phyloP scores from a whole-genome alignment of 2,888 invertebrate genomes.

The Drosophila fulvimacula region DNA sequence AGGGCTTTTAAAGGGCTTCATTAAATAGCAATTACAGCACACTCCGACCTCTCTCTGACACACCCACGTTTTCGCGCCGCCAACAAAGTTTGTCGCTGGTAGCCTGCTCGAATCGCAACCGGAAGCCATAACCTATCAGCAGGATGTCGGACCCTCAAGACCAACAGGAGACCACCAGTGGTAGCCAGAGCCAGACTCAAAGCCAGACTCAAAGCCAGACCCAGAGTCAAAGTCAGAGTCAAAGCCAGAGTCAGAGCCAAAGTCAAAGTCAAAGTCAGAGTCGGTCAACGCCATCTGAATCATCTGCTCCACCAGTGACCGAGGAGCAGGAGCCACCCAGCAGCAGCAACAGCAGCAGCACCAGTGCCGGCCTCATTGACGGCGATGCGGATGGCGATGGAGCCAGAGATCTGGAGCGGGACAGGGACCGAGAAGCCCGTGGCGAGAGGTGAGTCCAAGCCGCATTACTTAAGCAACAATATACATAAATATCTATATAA shows the following conservation, averaged over 20 bases:
- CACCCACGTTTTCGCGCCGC: conserved; percentile 3
- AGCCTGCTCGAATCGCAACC: background rate
- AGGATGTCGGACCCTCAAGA: conserved; percentile 52
- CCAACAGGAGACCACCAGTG: conserved; percentile 25
- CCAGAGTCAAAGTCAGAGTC: conserved; percentile 5
- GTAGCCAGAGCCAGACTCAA: conserved; percentile 28
- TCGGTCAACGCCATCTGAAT: conserved; percentile 30
- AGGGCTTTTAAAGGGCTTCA: conserved; percentile 39
- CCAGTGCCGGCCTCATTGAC: conserved; percentile 11
- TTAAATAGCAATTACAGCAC: conserved; percentile 68
- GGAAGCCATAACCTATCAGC: background rate
- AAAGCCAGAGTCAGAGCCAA: conserved; percentile 21
- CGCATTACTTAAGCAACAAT: background rate
- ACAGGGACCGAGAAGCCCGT: conserved; percentile 51
- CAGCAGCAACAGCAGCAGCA: conserved; percentile 43
- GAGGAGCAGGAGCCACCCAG: conserved; percentile 48
- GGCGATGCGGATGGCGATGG: conserved; percentile 14
- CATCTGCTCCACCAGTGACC: conserved; percentile 39
- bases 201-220: conserved; percentile 22
- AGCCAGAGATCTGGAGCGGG: conserved; percentile 41
- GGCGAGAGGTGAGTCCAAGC: conserved; percentile 66
- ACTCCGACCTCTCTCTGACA: conserved; percentile 6
- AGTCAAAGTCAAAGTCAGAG: conserved; percentile 6
- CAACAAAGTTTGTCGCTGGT: conserved; percentile 1
- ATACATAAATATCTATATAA: conserved; percentile 12